phyloP scores from a whole-genome alignment of 2,797 vertebrate genomes.

The Sternotherus odoratus region DNA sequence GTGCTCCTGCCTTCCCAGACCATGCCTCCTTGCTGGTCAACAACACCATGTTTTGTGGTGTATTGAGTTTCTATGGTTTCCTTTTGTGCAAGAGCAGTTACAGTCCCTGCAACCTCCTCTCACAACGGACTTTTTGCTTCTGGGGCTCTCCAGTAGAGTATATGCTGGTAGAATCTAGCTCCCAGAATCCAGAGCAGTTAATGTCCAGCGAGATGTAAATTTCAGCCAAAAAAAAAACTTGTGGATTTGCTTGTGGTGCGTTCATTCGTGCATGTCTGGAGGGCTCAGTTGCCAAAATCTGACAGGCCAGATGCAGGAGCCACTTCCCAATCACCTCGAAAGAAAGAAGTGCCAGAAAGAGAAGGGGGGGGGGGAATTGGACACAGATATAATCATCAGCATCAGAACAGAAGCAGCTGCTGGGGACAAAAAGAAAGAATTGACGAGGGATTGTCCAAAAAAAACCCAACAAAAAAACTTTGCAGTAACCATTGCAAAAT shows the following conservation, averaged over 20 bases:
- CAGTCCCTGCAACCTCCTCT: not conserved
- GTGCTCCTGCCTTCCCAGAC: not conserved
- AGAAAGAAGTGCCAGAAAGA: not conserved
- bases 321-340: not conserved
- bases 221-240: not conserved
- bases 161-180: not conserved
- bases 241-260: not conserved
- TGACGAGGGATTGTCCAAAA: not conserved
- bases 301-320: not conserved
- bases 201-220: not conserved
- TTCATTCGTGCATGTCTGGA: not conserved
- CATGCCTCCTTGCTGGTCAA: fast-evolving
- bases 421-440: not conserved
- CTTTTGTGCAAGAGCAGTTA: not conserved
- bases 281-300: not conserved
- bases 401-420: not conserved
- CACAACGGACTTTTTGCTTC: not conserved
- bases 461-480: not conserved
- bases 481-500: not conserved
- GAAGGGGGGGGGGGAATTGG: not conserved
- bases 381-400: not conserved
- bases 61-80: not conserved
- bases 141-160: not conserved
- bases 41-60: not conserved
- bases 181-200: not conserved